These are phyloP conservation scores for Coreius guichenoti DNA, from an alignment of 2,797 vertebrate species.

Conservation along the genomic window DNA sequence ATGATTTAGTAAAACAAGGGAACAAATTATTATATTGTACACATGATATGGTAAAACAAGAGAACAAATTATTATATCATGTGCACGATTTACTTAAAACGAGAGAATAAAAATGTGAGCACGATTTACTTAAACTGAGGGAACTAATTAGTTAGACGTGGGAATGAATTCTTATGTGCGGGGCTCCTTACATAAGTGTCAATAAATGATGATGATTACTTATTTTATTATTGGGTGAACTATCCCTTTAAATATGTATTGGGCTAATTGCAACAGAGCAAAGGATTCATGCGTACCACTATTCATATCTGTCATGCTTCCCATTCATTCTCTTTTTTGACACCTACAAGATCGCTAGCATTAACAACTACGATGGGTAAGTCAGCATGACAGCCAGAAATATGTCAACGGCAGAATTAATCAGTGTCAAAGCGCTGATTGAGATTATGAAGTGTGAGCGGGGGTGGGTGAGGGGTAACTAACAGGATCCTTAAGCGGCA, in stretches of 20 bases:
- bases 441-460: conserved; percentile 51
- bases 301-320: conserved; percentile 72
- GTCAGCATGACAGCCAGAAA: conserved; percentile 67
- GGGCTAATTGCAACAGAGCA: conserved; percentile 70
- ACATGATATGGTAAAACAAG: too few species aligned
- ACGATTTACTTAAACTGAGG: too few species aligned
- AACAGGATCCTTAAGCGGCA: conserved; percentile 13
- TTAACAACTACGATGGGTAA: conserved; percentile 58
- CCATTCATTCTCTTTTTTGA: conserved; percentile 63
- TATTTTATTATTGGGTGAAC: neutral
- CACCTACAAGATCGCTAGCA: conserved; percentile 62
- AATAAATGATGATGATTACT: neutral
- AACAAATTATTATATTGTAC: too few species aligned
- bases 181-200: neutral
- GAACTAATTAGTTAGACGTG: too few species aligned
- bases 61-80: too few species aligned
- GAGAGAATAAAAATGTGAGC: too few species aligned
- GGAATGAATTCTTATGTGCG: too few species aligned
- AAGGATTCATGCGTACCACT: conserved; percentile 67
- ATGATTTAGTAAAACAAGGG: too few species aligned
- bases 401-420: conserved; percentile 73
- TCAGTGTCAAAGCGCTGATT: conserved; percentile 73
- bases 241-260: conserved; percentile 63
- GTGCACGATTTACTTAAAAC: too few species aligned
- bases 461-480: conserved; percentile 24